Percentiles rank a stretch among this genome's conserved stretches.
Evolutionary conservation across 1,140 invertebrate genomes (phyloP).

Genomic region (Penaeus japonicus): DNA sequence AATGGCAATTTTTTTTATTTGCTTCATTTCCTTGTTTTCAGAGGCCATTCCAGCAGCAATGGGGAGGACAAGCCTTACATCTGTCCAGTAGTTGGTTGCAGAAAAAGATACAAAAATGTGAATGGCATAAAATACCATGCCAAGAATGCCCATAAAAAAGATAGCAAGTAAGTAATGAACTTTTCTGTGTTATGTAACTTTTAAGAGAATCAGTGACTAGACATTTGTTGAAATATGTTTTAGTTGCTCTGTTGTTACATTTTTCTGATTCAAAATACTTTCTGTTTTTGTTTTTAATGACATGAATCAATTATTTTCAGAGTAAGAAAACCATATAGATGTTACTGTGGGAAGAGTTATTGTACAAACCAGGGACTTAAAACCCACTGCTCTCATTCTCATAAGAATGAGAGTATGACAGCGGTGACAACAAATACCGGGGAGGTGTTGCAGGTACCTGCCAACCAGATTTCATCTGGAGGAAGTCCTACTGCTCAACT

Average conservation of each 20-base stretch:
- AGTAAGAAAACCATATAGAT: conserved; percentile 79
- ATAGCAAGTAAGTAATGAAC: conserved; percentile 73
- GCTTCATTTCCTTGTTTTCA: neutral
- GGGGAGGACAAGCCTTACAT: conserved; percentile 77
- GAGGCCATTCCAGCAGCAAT: conserved; percentile 50
- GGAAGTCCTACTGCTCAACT: too few species aligned
- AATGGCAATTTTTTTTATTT: neutral
- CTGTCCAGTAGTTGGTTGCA: conserved; percentile 84
- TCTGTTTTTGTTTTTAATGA: neutral
- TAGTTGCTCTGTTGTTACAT: too few species aligned
- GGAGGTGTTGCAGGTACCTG: conserved; percentile 50
- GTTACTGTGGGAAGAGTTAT: conserved; percentile 84
- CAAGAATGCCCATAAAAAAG: conserved; percentile 84
- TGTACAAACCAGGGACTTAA: conserved; percentile 79
- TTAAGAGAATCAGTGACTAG: neutral
- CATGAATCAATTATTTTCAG: conserved; percentile 66
- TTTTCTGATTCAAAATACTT: too few species aligned
- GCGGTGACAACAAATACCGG: conserved; percentile 49
- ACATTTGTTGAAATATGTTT: neutral
- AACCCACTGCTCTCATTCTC: conserved; percentile 68
- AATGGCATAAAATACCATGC: conserved; percentile 88
- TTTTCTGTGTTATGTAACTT: neutral
- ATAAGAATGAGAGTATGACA: conserved; percentile 53
- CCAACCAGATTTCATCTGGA: conserved; percentile 19
- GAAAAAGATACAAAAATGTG: conserved; percentile 86